Percentiles rank a stretch among this genome's conserved stretches.
Conservation (phyloP, 1,140 invertebrate species). For the Neodiprion lecontei region DNA sequence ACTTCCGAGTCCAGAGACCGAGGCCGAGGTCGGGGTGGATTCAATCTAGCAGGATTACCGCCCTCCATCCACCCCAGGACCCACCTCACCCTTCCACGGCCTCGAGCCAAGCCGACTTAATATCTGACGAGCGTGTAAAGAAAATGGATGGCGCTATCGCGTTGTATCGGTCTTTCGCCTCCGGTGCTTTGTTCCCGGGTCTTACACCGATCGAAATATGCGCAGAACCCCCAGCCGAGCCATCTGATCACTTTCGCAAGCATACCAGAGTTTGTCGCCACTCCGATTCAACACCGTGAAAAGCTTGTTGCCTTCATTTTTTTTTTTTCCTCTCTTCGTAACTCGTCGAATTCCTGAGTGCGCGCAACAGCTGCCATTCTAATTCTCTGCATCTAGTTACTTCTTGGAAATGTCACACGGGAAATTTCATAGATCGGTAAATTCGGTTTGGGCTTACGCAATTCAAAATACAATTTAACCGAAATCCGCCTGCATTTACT, state of each 20-base stretch:
- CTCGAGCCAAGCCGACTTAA: conserved; percentile 13
- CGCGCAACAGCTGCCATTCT: too few species aligned
- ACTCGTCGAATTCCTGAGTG: background rate
- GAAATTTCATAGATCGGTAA: too few species aligned
- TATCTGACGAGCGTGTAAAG: conserved; percentile 12
- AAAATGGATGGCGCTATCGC: conserved; percentile 4
- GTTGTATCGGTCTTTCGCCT: background rate
- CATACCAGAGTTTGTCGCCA: too few species aligned
- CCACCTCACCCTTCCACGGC: background rate
- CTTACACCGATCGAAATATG: background rate
- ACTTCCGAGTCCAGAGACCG: background rate
- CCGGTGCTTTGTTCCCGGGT: background rate
- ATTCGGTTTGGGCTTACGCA: too few species aligned
- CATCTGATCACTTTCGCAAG: too few species aligned
- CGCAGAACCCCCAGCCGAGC: background rate
- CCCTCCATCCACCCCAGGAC: conserved; percentile 8
- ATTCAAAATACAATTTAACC: too few species aligned
- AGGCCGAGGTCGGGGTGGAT: conserved; percentile 31
- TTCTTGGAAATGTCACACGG: too few species aligned
- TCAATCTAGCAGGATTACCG: conserved; percentile 47
- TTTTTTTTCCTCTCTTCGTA: background rate
- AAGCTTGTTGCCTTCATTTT: background rate
- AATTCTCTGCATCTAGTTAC: too few species aligned
- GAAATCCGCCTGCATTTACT: too few species aligned
- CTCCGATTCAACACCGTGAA: too few species aligned